A percentile compares a stretch with the other conserved stretches of the same genome.
Evolutionary conservation across 2,797 vertebrate genomes (phyloP).

Genomic region (Scomberomorus guttatus): DNA sequence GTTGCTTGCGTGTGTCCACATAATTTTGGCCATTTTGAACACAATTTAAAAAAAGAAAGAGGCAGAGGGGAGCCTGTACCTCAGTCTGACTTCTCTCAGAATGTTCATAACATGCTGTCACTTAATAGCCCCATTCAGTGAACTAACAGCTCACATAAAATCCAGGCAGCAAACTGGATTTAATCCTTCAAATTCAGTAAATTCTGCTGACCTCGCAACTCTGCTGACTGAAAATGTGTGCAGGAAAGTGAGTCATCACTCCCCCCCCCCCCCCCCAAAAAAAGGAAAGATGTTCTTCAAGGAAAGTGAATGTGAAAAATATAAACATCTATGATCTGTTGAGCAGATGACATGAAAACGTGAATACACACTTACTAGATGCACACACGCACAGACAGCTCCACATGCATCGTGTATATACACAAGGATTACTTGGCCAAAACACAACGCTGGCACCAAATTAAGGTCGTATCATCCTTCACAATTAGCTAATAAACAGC

Average conservation of each 20-base stretch:
- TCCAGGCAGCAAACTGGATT: conserved; percentile 25
- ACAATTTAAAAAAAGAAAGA: conserved; percentile 19
- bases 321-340: conserved; percentile 62
- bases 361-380: background rate
- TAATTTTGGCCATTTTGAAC: conserved; percentile 35
- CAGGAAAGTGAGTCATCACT: conserved; percentile 47
- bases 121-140: conserved; percentile 18
- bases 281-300: background rate
- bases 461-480: background rate
- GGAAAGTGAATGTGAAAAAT: conserved; percentile 32
- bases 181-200: background rate
- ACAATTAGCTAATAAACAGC: background rate
- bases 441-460: conserved; percentile 15
- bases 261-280: background rate
- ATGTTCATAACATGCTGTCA: conserved; percentile 35
- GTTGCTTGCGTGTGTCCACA: background rate
- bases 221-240: conserved; percentile 5
- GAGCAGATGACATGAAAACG: conserved; percentile 56
- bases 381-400: background rate
- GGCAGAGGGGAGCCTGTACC: conserved; percentile 15
- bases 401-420: background rate
- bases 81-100: conserved; percentile 8
- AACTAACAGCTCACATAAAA: conserved; percentile 40
- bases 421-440: conserved; percentile 9
- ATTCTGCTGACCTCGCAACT: conserved; percentile 54